phyloP scores from a whole-genome alignment of 1,140 invertebrate species.

The Dreissena polymorpha region DNA sequence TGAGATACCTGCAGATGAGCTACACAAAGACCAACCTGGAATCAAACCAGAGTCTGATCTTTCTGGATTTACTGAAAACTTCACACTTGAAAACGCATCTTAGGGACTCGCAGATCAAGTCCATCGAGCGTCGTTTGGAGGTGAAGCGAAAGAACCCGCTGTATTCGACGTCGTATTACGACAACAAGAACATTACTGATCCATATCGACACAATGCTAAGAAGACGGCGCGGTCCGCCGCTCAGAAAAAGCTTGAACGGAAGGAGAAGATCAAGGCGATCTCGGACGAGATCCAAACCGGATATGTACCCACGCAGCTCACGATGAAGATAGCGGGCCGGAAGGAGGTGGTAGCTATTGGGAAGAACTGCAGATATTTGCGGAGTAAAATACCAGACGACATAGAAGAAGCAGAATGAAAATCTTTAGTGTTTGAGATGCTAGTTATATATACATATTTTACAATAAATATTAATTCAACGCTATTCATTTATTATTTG shows the following conservation, averaged over 20 bases:
- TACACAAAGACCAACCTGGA: constrained; percentile 52
- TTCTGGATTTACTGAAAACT: constrained; percentile 43
- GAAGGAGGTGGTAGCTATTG: constrained; percentile 45
- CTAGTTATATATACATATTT: no score
- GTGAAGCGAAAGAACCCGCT: constrained; percentile 31
- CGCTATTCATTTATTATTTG: no score
- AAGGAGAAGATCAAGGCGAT: constrained; percentile 52
- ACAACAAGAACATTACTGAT: constrained; percentile 39
- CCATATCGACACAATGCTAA: constrained; percentile 29
- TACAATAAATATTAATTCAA: no score
- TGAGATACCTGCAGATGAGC: constrained; percentile 45
- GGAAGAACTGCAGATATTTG: constrained; percentile 32
- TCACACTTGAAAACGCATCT: constrained; percentile 26
- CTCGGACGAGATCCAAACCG: constrained; percentile 48
- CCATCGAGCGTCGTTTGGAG: constrained; percentile 39
- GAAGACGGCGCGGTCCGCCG: constrained; percentile 34
- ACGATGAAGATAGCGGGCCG: constrained; percentile 43
- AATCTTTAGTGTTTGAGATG: no score
- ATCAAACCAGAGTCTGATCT: constrained; percentile 47
- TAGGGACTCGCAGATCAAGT: constrained; percentile 13
- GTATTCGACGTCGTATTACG: constrained; percentile 49
- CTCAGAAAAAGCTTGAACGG: constrained; percentile 51
- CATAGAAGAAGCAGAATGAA: no score
- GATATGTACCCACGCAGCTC: constrained; percentile 33
- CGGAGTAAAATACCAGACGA: constrained; percentile 2